phyloP scores from a whole-genome alignment of 2,888 invertebrate genomes.

The Chymomyza fuscimana region DNA sequence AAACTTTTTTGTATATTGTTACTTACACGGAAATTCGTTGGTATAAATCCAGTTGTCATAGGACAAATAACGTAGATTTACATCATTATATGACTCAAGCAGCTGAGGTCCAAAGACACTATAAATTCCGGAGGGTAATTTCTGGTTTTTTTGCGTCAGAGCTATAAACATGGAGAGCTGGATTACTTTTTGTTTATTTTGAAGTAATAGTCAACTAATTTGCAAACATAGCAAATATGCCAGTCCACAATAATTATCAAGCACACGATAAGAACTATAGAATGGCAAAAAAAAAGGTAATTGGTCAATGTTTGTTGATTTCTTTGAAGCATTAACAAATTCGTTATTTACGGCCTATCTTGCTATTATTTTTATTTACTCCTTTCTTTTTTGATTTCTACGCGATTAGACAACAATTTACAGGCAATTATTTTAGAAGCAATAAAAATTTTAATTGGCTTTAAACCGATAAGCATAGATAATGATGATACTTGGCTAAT shows the following conservation, averaged over 20 bases:
- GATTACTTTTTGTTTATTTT: not conserved
- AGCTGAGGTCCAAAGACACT: conserved; percentile 70
- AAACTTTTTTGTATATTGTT: not conserved
- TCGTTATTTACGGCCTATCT: conserved; percentile 7
- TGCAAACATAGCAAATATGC: too few species aligned
- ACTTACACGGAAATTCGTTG: conserved; percentile 84
- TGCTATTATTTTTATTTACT: not conserved
- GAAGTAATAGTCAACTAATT: too few species aligned
- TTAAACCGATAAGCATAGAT: not conserved
- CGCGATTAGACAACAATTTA: not conserved
- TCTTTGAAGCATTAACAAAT: not conserved
- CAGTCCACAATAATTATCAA: not conserved
- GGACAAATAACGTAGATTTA: conserved; percentile 90
- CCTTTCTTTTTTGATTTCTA: not conserved
- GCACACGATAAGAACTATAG: not conserved
- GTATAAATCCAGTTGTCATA: conserved; percentile 89
- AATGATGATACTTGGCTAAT: conserved; percentile 29
- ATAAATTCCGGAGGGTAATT: conserved; percentile 78
- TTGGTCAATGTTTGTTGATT: not conserved
- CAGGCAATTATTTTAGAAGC: not conserved
- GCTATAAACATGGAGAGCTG: conserved; percentile 43
- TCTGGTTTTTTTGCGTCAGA: conserved; percentile 45
- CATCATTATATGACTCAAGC: conserved; percentile 87
- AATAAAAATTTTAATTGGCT: not conserved
- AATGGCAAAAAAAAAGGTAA: not conserved